Evolutionary conservation across 2,113 vertebrate genomes (phyloP), one percentile per base, ranked within the genome.

Genomic region (Caranx ignobilis): DNA sequence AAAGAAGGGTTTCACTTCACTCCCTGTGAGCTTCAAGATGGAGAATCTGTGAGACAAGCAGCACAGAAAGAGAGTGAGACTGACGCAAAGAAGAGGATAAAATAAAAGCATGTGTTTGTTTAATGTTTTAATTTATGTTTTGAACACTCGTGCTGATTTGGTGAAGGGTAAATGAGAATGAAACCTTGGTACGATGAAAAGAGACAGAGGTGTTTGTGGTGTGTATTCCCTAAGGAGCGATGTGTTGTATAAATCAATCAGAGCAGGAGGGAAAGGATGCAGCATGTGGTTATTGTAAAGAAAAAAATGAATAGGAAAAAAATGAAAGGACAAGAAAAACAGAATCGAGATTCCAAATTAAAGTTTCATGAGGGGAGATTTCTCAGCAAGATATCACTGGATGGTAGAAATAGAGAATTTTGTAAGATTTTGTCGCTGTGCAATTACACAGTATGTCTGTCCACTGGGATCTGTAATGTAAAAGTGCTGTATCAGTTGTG

Each of bases 351-450:
- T 64, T 77, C 34, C 7, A 50, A 71, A 72, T 77, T 10, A 87
- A 79, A 71, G 26, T 72, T 76, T 81, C 39, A 84, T 71, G 68
- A 84, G 52, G 54, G 67, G 45, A 73, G 13, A 76, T 57, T 56
- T 59, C 16, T 71, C 32, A 34, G 41, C 16, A 7, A 67, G 18
- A 62, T 55, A 64, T 45, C 3, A 10, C 61, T 67, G 67, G 34
- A 63, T 62, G 63, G 21, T 6, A 21, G 52, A 60, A 19, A 45
- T 7, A 6, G 18, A 66, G 31, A 66, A 41, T 47, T 74, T 63
- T 79, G 67, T 68, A 12, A 11, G n/a, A 63, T 8, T 75, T 39
- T 50, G 63, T n/a, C 32, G 67, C 59, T 13, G 41, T 68, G 37
- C 75, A 48, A n/a, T 71, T 78, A 67, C 59, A 59, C 66, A 83